Percentiles rank a stretch among this genome's conserved stretches.
Evolutionary conservation across 2,797 vertebrate genomes (phyloP).

Genomic region (Danio choprae): DNA sequence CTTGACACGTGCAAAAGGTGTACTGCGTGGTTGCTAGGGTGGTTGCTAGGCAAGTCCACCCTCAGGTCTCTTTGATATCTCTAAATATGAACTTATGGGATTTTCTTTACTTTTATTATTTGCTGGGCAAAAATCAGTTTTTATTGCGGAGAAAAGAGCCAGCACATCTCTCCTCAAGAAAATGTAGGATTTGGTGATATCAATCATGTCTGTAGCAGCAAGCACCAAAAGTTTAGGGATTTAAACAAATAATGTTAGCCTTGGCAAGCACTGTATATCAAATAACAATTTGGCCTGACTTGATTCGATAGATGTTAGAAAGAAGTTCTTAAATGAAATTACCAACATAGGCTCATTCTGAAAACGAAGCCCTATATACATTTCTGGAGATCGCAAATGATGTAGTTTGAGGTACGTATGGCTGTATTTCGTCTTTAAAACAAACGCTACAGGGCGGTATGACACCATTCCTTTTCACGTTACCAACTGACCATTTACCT

Average conservation of each 20-base stretch:
- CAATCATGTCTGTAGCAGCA: neutral
- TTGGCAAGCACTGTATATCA: neutral
- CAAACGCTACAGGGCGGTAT: too few relatives aligned
- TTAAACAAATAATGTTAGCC: neutral
- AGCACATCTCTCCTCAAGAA: constrained; percentile 13
- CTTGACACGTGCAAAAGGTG: constrained; percentile 21
- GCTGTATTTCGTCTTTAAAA: too few relatives aligned
- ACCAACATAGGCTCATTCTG: too few relatives aligned
- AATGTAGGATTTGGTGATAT: constrained; percentile 3
- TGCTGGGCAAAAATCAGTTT: constrained; percentile 5
- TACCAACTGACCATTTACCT: too few relatives aligned
- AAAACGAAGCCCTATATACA: too few relatives aligned
- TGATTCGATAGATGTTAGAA: neutral
- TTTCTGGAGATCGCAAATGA: too few relatives aligned
- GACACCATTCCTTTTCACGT: too few relatives aligned
- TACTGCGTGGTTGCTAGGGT: constrained; percentile 22
- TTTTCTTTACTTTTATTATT: neutral
- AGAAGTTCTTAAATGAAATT: too few relatives aligned
- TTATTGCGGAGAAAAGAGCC: constrained; percentile 17
- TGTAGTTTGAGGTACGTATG: too few relatives aligned
- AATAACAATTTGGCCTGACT: neutral
- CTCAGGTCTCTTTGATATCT: constrained; percentile 22
- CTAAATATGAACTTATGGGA: constrained; percentile 14
- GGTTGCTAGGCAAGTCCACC: constrained; percentile 30
- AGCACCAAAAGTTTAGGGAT: neutral